Percentiles rank a stretch among this genome's conserved stretches.
Evolutionary conservation across 2,888 invertebrate genomes (phyloP).

Genomic region (Phengaris alcon): DNA sequence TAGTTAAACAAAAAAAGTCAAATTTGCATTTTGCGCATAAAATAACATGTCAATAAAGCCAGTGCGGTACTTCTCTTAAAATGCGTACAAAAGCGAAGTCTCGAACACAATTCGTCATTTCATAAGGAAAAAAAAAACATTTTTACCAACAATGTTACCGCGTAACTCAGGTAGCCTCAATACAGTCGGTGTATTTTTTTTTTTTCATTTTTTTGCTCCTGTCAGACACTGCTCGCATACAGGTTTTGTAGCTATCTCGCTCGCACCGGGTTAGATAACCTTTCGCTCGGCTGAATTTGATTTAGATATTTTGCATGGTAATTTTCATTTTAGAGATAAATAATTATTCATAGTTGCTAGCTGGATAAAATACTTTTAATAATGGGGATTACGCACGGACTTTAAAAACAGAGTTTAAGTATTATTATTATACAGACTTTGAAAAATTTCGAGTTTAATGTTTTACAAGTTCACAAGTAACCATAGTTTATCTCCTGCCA

Average conservation of each 20-base stretch:
- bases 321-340: conserved; percentile 31
- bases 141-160: conserved; percentile 46
- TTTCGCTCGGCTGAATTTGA: conserved; percentile 34
- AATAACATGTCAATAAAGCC: not conserved
- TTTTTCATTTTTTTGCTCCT: conserved; percentile 41
- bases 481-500: not conserved
- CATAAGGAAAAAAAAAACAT: conserved; percentile 39
- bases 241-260: conserved; percentile 47
- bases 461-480: not conserved
- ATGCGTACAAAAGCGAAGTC: not conserved
- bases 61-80: not conserved
- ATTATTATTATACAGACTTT: not conserved
- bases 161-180: conserved; percentile 59
- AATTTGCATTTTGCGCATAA: not conserved
- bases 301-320: conserved; percentile 28
- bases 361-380: not conserved
- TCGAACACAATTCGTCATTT: conserved; percentile 25
- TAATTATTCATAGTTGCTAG: conserved; percentile 28
- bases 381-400: not conserved
- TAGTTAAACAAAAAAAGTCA: not conserved
- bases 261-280: conserved; percentile 42
- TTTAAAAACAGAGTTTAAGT: not conserved
- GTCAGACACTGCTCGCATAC: conserved; percentile 48
- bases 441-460: not conserved
- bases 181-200: conserved; percentile 46